Conservation (phyloP, 2,888 invertebrate species). For the Spatulosminthurus flaviceps region DNA sequence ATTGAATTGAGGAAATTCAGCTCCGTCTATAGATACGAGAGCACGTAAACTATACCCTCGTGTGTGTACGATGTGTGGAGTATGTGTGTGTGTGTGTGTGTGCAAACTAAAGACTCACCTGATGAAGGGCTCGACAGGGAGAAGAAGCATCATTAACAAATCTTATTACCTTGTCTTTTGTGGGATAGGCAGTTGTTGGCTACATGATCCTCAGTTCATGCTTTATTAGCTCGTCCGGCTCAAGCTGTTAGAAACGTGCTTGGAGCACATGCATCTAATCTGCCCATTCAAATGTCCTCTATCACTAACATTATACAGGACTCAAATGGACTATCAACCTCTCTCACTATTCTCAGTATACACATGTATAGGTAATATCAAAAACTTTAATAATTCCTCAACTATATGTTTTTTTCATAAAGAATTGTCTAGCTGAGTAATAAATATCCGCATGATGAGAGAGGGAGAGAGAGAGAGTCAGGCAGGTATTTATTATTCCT, state of each 20-base stretch:
- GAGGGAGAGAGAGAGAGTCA: too few relatives aligned
- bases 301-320: not conserved
- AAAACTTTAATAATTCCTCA: conserved; percentile 8
- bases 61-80: not conserved
- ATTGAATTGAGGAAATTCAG: too few relatives aligned
- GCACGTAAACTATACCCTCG: not conserved
- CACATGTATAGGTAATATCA: conserved; percentile 1
- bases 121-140: conserved; percentile 21
- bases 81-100: not conserved
- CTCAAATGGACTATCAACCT: too few relatives aligned
- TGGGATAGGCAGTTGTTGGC: conserved; percentile 31
- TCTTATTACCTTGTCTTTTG: conserved; percentile 45
- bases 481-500: conserved; percentile 41
- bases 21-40: too few relatives aligned
- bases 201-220: conserved; percentile 32
- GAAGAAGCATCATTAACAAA: conserved; percentile 50
- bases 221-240: conserved; percentile 2
- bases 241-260: conserved; percentile 30
- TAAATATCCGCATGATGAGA: conserved; percentile 34
- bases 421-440: conserved; percentile 16
- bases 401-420: not conserved
- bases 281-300: conserved; percentile 13
- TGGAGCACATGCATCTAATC: conserved; percentile 29
- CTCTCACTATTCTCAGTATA: not conserved
- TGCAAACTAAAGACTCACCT: conserved; percentile 5